Evolutionary conservation across 2,797 vertebrate genomes (phyloP).

Genomic region (Danio choprae): DNA sequence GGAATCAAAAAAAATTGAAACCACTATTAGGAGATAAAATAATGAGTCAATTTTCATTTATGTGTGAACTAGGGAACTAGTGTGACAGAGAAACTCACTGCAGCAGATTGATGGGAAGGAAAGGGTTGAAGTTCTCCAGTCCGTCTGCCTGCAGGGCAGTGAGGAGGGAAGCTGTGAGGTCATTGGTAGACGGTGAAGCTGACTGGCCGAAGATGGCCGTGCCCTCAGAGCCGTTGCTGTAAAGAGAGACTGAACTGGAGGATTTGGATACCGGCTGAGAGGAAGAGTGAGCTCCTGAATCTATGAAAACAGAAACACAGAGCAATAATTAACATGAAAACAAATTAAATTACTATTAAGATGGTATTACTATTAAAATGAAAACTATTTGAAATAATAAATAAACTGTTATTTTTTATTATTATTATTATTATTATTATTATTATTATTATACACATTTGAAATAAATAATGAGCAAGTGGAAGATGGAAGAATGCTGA

Average conservation of each 20-base stretch:
- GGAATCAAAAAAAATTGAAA: too few relatives aligned
- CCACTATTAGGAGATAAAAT: too few relatives aligned
- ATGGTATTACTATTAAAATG: neutral
- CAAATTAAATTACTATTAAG: neutral
- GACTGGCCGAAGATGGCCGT: slow-evolving; percentile 81
- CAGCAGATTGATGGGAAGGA: slow-evolving; percentile 83
- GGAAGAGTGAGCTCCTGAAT: slow-evolving; percentile 67
- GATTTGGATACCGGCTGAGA: slow-evolving; percentile 82
- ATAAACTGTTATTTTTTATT: too few relatives aligned
- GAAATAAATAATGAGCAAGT: too few relatives aligned
- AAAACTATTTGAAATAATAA: too few relatives aligned
- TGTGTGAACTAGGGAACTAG: too few relatives aligned
- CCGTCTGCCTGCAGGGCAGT: slow-evolving; percentile 76
- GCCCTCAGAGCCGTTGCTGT: slow-evolving; percentile 81
- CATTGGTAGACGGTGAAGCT: slow-evolving; percentile 81
- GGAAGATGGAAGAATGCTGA: too few relatives aligned
- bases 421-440: too few relatives aligned
- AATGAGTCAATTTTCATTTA: too few relatives aligned
- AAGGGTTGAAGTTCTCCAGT: slow-evolving; percentile 81
- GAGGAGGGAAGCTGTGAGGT: slow-evolving; percentile 79
- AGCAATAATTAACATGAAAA: neutral
- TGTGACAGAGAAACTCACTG: slow-evolving; percentile 75
- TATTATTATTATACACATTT: too few relatives aligned
- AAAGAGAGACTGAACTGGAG: slow-evolving; percentile 82
- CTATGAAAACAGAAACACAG: slow-evolving; percentile 55